These are phyloP conservation scores for Isoperla grammatica DNA, from an alignment of 2,888 invertebrate species.

Conservation along the genomic window DNA sequence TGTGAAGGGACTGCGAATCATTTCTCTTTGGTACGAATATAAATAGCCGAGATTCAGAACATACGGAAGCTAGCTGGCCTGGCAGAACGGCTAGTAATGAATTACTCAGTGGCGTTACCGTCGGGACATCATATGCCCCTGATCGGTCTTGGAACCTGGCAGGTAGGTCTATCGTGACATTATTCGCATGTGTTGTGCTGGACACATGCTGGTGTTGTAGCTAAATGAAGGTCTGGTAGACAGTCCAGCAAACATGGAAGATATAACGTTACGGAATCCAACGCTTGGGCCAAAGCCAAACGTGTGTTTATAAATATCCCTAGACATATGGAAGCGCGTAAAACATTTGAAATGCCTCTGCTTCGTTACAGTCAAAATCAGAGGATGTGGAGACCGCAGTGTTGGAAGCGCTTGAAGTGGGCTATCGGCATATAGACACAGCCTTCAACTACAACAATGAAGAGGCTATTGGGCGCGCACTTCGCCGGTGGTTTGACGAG, in stretches of 20 bases:
- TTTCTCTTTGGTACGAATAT: no score
- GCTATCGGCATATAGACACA: slow-evolving; percentile 74
- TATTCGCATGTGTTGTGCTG: no score
- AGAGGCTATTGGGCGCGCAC: slow-evolving; percentile 62
- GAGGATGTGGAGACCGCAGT: slow-evolving; percentile 60
- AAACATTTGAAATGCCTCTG: not conserved
- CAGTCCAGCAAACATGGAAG: not conserved
- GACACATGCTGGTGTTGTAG: not conserved
- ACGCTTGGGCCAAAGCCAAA: not conserved
- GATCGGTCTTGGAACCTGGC: slow-evolving; percentile 36
- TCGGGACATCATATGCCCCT: slow-evolving; percentile 34
- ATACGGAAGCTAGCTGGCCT: not conserved
- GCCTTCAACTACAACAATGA: slow-evolving; percentile 77
- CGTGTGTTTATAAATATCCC: not conserved
- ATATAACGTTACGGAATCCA: not conserved
- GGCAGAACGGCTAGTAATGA: not conserved
- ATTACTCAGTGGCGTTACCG: slow-evolving; percentile 8
- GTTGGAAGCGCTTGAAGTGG: slow-evolving; percentile 57
- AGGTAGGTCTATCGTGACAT: slow-evolving; percentile 31
- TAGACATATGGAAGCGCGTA: not conserved
- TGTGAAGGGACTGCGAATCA: no score
- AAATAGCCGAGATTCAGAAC: not conserved
- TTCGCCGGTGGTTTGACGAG: slow-evolving; percentile 58
- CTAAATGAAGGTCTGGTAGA: not conserved
- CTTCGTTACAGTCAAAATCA: slow-evolving; percentile 51